Base-by-base conservation (phyloP, 2,888 invertebrate species). In the Ormia ochracea region DNA sequence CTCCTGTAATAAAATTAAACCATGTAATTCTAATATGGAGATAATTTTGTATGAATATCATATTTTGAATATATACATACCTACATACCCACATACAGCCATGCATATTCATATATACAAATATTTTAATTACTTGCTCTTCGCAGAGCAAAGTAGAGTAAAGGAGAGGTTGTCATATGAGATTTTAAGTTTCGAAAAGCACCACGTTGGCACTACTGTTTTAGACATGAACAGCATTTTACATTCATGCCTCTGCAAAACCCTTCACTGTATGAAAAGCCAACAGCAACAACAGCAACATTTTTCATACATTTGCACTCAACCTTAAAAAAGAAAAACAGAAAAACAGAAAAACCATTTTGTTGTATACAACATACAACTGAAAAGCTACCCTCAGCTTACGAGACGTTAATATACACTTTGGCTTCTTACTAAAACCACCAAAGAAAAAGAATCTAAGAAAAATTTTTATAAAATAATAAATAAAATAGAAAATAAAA, bases 361-460 rank as follows among this genome's bases (percentile, higher is more conserved):
- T 72, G 54, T 73, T 61, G 52, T 68, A 73, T 68, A 73, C 74
- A 79, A 74, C 74, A 74, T 31, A 74, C 54, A 76, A 76, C 76
- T 82, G 80, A 86, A 87, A 88, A 88, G 87, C 86, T 88, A 86
- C 88, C 88, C 88, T 85, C 87, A 84, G 84, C 84, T 84, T 84
- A 78, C 69, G 78, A 74, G 81, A 73, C 84, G 86, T 88, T 89
- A 89, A 89, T 89, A 89, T 87, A 89, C 88, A 88, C 88, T 88
- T 89, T 89, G 89, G 89, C 89, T 88, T 89, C 89, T 87, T 88
- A 86, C 89, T 87, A 89, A 76, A 79, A 87, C 86, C 88, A 87
- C 85, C 85, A 85, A 85, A 82, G 79, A 81, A 78, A 54, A 78
- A 68, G 56, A 80, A 76, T 72, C 73, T 75, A 69, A 80, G 61